Evolutionary conservation across 2,113 vertebrate genomes (phyloP).

Genomic region (Alethe diademata): DNA sequence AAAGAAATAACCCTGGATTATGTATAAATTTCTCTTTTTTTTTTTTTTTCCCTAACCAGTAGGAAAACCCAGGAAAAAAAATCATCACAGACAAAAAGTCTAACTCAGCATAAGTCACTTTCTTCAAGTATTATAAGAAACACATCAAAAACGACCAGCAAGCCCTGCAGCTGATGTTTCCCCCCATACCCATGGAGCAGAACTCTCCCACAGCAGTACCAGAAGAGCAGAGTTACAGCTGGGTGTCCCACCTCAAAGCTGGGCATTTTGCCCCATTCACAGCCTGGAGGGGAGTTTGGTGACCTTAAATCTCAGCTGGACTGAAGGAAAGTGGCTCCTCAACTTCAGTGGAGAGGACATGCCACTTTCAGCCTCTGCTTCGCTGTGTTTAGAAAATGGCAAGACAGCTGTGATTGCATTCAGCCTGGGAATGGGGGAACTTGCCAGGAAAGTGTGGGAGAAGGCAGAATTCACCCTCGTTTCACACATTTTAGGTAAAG

Average conservation of each 20-base stretch:
- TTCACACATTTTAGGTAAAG: not conserved
- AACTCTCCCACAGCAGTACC: not conserved
- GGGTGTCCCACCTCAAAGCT: fast-evolving
- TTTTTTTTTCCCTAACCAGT: not conserved
- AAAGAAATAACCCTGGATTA: not conserved
- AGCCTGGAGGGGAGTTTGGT: not conserved
- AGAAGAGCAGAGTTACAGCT: not conserved
- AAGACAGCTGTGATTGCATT: not conserved
- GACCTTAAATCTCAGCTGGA: not conserved
- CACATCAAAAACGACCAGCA: not conserved
- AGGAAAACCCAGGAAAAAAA: not conserved
- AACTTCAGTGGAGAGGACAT: not conserved
- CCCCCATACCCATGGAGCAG: fast-evolving
- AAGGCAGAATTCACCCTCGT: not conserved
- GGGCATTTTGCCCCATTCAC: not conserved
- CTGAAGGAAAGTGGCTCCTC: not conserved
- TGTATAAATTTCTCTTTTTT: not conserved
- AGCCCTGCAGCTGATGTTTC: not conserved
- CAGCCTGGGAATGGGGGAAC: not conserved
- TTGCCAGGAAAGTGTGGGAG: not conserved
- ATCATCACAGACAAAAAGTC: not conserved
- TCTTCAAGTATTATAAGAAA: not conserved
- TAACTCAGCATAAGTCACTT: not conserved
- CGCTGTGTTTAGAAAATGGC: not conserved
- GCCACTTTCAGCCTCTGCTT: not conserved